These are phyloP conservation scores for Acanthosepion esculentum DNA, from an alignment of 2,888 invertebrate species.

Conservation along the genomic window DNA sequence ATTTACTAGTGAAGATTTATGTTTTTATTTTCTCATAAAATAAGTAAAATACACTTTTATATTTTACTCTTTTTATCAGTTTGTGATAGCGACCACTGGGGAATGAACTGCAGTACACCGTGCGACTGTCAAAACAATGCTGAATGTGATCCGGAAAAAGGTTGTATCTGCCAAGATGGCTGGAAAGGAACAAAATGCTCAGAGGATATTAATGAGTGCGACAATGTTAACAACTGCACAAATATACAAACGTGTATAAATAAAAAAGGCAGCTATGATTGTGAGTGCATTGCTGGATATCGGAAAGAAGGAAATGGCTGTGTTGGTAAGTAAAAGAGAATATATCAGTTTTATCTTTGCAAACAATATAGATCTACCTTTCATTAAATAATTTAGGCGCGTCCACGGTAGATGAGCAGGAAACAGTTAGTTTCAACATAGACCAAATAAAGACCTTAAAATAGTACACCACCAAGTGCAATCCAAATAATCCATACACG, in stretches of 20 bases:
- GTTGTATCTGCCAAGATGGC: not conserved
- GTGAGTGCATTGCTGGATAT: conserved; percentile 38
- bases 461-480: too few relatives aligned
- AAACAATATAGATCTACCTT: too few relatives aligned
- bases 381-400: too few relatives aligned
- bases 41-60: not conserved
- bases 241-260: not conserved
- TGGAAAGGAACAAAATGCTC: not conserved
- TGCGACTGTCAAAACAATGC: conserved; percentile 39
- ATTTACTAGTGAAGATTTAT: too few relatives aligned
- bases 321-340: not conserved
- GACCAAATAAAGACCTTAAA: too few relatives aligned
- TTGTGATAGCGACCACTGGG: conserved; percentile 41
- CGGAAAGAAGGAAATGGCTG: not conserved
- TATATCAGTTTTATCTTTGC: too few relatives aligned
- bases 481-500: too few relatives aligned
- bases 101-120: not conserved
- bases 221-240: not conserved
- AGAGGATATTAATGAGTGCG: conserved; percentile 37
- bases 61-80: not conserved
- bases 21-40: too few relatives aligned
- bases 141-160: not conserved
- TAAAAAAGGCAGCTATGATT: not conserved
- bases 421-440: too few relatives aligned
- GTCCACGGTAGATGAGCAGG: too few relatives aligned